A percentile compares a stretch with the other conserved stretches of the same genome.
Evolutionary conservation across 1,140 invertebrate species (phyloP).

Genomic region (Meteorus sp.): DNA sequence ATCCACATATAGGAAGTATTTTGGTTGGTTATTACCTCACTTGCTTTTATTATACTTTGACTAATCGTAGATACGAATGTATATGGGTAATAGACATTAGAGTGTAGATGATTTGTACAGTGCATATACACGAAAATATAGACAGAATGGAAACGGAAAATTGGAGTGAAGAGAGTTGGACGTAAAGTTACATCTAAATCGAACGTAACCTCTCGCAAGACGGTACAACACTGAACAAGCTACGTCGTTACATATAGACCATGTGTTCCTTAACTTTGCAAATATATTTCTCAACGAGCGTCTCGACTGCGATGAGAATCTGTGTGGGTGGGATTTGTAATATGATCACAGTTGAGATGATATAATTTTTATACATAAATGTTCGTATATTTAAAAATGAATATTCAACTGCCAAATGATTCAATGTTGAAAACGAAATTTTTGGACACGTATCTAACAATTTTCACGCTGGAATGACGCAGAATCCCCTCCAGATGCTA

Average conservation of each 20-base stretch:
- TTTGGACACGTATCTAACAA: no score
- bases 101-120: no score
- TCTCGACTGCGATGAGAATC: no score
- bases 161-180: neutral
- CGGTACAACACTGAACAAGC: slow-evolving; percentile 7
- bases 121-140: neutral
- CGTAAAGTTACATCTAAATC: neutral
- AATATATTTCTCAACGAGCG: neutral
- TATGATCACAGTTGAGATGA: neutral
- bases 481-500: no score
- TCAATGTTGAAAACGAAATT: no score
- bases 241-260: no score
- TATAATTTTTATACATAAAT: neutral
- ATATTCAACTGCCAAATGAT: neutral
- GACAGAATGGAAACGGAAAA: neutral
- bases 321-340: slow-evolving; percentile 9
- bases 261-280: neutral
- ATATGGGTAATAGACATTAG: no score
- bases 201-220: slow-evolving; percentile 11
- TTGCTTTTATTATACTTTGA: no score
- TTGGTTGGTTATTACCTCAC: no score
- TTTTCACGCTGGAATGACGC: no score
- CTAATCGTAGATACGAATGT: no score
- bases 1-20: no score
- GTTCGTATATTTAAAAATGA: neutral